These are phyloP conservation scores for Drosophila watanabei DNA, from an alignment of 1,140 invertebrate genomes.

Conservation along the genomic window DNA sequence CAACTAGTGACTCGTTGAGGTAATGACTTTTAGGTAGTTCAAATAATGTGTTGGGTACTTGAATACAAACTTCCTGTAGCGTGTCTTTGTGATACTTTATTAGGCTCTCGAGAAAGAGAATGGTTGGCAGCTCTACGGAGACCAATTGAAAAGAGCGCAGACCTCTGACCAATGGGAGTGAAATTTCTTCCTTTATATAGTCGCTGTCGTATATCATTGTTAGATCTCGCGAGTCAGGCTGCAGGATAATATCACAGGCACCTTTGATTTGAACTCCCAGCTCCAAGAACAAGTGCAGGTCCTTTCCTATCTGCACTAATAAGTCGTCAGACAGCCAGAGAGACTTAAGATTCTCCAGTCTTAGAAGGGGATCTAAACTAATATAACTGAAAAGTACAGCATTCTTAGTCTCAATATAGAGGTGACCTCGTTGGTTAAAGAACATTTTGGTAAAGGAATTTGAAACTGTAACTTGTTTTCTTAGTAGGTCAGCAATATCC, in stretches of 20 bases:
- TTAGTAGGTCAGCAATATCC: background rate
- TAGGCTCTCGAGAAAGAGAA: background rate
- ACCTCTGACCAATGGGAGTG: background rate
- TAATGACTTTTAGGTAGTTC: background rate
- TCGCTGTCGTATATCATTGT: background rate
- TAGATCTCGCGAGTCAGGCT: background rate
- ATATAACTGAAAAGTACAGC: background rate
- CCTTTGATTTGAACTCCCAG: background rate
- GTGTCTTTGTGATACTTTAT: background rate
- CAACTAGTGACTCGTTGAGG: background rate
- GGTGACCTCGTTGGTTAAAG: background rate
- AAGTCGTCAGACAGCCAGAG: background rate
- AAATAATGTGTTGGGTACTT: background rate
- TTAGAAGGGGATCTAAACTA: background rate
- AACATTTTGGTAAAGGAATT: background rate
- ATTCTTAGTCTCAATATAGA: background rate
- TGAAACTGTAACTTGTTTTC: constrained; percentile 1
- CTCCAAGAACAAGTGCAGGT: constrained; percentile 10
- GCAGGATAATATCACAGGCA: background rate
- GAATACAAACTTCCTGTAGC: background rate
- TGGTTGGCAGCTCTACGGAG: background rate
- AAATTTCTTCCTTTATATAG: background rate
- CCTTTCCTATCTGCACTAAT: background rate
- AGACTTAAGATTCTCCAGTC: constrained; percentile 7
- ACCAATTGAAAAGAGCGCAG: background rate